Evolutionary conservation across 2,113 vertebrate genomes (phyloP), one percentile per base, ranked within the genome.

Genomic region (Eubucco bourcierii): DNA sequence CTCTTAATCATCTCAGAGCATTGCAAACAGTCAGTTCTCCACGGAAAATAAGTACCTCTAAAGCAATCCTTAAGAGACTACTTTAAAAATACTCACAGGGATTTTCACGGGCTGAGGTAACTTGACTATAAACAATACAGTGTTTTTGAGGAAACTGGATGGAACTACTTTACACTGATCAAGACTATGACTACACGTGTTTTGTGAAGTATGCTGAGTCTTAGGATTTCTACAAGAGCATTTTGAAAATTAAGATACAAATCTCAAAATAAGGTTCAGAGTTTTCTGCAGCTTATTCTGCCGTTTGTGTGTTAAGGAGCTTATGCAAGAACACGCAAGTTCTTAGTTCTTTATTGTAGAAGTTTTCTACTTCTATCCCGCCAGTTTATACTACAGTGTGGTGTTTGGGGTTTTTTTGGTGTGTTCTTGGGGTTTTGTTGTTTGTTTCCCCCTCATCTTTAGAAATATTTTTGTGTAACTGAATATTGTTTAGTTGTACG

Each of bases 311-410:
- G 14, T 44, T 55, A 80, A 71, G 11, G 9, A 64, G 14, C 5
- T 70, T 61, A 29, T 9, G 9, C 21, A 76, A 77, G 18, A 76
- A 31, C 10, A 58, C 5, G 7, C 2, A 65, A 47, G 11, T 31
- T 89, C 80, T 64, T 44, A 52, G 24, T 24, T n/a, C 12, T 75
- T 9, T 58, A 53, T 5, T 10, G 12, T 11, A 68, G 58, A 15
- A 17, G 4, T 5, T 73, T 87, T 82, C 17, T 72, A 34, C 10
- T 74, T 76, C 7, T 33, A 29, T 4, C 11, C 44, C 61, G 53
- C 1, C 12, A 61, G 4, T 4, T 71, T 37, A 47, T 1, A 0
- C 3, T 31, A 25, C 9, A 28, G 24, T 13, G 15, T 6, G 44
- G 44, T 46, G 16, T 46, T 46, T 46, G 44, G 44, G 41, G 11